A percentile compares a stretch with the other conserved stretches of the same genome.
Evolutionary conservation across 2,797 vertebrate genomes (phyloP).

Genomic region (Hyperoplus immaculatus): DNA sequence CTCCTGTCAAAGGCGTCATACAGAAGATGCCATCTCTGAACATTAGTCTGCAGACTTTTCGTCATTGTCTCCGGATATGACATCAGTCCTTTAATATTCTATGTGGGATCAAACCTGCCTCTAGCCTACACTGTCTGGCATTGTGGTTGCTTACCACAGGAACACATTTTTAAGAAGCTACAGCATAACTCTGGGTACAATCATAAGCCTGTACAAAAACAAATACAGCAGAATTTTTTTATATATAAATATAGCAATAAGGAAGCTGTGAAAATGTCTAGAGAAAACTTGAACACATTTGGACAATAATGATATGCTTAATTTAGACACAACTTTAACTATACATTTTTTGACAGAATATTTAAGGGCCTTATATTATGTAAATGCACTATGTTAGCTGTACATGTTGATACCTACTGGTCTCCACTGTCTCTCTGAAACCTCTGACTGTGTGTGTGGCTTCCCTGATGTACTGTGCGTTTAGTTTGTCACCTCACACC

Average conservation of each 20-base stretch:
- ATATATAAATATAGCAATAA: too few species aligned
- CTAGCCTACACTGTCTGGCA: background rate
- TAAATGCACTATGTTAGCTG: background rate
- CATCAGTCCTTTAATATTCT: background rate
- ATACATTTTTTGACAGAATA: background rate
- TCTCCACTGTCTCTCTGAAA: background rate
- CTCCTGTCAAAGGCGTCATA: background rate
- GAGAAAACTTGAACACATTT: background rate
- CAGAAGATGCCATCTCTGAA: background rate
- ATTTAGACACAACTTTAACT: background rate
- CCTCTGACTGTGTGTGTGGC: background rate
- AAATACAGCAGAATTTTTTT: background rate
- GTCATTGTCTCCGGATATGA: background rate
- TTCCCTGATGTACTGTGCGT: slow-evolving; percentile 5
- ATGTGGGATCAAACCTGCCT: background rate
- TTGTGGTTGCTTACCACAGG: background rate
- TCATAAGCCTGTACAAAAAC: background rate
- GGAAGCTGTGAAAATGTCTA: background rate
- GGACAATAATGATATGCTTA: background rate
- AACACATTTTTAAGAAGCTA: background rate
- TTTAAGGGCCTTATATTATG: background rate
- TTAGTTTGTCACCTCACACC: background rate
- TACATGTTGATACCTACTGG: background rate
- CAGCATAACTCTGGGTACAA: too few species aligned
- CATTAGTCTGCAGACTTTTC: background rate